These are phyloP conservation scores for Zingel zingel DNA, from an alignment of 2,113 vertebrate species.

Conservation along the genomic window DNA sequence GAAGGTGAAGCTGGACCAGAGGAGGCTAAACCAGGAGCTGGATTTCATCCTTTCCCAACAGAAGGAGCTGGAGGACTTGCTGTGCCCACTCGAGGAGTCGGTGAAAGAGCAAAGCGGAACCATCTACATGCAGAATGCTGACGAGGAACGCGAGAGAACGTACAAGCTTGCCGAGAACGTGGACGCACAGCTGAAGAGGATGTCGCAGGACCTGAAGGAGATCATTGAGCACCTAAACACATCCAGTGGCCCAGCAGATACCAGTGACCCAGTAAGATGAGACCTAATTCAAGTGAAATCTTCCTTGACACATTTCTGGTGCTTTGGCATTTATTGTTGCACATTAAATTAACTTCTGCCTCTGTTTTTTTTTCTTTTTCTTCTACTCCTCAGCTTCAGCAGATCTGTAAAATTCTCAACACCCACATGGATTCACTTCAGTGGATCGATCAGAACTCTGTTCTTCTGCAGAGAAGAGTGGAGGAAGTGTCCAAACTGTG, in stretches of 20 bases:
- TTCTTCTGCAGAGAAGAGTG: constrained; percentile 93
- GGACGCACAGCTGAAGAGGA: constrained; percentile 91
- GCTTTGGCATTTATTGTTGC: neutral
- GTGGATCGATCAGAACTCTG: constrained; percentile 97
- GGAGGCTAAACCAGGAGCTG: constrained; percentile 95
- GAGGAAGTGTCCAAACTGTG: constrained; percentile 94
- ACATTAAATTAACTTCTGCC: neutral
- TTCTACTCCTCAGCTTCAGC: constrained; percentile 88
- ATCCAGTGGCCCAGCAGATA: constrained; percentile 85
- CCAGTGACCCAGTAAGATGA: constrained; percentile 87
- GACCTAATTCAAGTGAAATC: neutral
- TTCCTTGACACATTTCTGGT: neutral
- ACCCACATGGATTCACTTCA: constrained; percentile 98
- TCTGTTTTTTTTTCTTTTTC: neutral
- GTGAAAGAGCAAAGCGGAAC: constrained; percentile 97
- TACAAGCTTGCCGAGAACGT: constrained; percentile 94
- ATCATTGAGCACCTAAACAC: constrained; percentile 92
- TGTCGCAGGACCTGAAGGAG: constrained; percentile 95
- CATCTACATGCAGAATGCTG: constrained; percentile 96
- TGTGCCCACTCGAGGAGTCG: constrained; percentile 92
- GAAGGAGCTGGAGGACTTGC: constrained; percentile 96
- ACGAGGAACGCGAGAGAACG: constrained; percentile 96
- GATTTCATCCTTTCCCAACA: constrained; percentile 98
- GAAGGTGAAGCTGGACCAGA: constrained; percentile 98
- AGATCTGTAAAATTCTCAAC: constrained; percentile 98